Evolutionary conservation across 2,797 vertebrate species (phyloP).

Genomic region (Hirundo rustica): DNA sequence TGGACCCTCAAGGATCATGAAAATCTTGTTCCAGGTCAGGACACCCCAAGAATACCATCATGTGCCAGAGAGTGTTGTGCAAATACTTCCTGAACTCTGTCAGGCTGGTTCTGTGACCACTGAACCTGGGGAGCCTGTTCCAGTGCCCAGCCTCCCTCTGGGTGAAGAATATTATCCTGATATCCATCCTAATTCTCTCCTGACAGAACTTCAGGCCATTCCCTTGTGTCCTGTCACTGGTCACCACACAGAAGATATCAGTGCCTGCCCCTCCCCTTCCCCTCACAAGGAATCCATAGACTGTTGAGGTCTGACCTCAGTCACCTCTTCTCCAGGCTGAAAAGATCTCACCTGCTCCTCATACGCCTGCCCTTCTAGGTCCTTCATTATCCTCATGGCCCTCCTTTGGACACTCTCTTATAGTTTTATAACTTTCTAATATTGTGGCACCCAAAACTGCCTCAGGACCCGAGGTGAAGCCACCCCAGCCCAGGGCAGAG

Average conservation of each 20-base stretch:
- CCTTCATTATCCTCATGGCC: background rate
- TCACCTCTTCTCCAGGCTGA: background rate
- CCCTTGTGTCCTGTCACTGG: background rate
- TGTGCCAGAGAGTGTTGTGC: background rate
- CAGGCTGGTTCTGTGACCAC: background rate
- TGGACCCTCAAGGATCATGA: accelerated
- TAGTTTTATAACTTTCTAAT: background rate
- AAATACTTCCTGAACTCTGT: accelerated
- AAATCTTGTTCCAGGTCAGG: background rate
- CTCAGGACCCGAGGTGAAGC: accelerated
- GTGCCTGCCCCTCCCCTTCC: background rate
- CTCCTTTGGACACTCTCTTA: too few relatives aligned
- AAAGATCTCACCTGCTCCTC: background rate
- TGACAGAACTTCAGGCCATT: background rate
- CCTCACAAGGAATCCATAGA: accelerated
- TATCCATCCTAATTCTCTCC: background rate
- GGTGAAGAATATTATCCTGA: background rate
- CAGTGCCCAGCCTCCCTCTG: too few relatives aligned
- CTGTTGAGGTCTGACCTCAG: background rate
- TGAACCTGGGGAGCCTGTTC: background rate
- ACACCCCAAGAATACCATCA: background rate
- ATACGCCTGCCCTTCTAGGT: background rate
- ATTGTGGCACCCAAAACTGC: background rate
- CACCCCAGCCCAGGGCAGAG: accelerated
- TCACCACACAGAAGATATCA: background rate